Evolutionary conservation across 2,888 invertebrate species (phyloP).

Genomic region (Noctua comes): DNA sequence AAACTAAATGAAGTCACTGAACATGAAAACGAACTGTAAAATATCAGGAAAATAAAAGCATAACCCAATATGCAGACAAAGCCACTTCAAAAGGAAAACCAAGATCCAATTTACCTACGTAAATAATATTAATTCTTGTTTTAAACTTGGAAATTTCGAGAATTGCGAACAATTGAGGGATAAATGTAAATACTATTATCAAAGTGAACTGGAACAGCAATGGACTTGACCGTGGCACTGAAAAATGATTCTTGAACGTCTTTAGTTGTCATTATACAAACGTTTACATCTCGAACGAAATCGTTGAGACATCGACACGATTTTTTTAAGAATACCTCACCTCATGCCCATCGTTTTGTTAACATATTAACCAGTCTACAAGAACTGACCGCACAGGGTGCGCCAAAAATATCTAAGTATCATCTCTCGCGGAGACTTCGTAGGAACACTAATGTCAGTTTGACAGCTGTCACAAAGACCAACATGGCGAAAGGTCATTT

Average conservation of each 20-base stretch:
- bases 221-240: background rate
- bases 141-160: conserved; percentile 2
- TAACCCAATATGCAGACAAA: conserved; percentile 23
- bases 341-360: background rate
- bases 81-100: conserved; percentile 20
- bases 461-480: conserved; percentile 22
- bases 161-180: background rate
- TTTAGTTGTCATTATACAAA: background rate
- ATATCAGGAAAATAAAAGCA: conserved; percentile 17
- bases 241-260: background rate
- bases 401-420: background rate
- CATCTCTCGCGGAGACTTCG: background rate
- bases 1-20: background rate
- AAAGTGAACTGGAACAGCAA: background rate
- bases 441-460: background rate
- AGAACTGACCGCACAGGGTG: background rate
- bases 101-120: background rate
- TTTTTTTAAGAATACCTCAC: background rate
- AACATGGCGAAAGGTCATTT: conserved; percentile 28
- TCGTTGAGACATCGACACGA: background rate
- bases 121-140: conserved; percentile 7
- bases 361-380: background rate
- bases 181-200: conserved; percentile 4
- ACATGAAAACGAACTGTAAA: background rate
- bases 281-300: background rate